Evolutionary conservation across 92 coral and sea anemone species (phyloP).

Genomic region (Scolanthus callimorphus): DNA sequence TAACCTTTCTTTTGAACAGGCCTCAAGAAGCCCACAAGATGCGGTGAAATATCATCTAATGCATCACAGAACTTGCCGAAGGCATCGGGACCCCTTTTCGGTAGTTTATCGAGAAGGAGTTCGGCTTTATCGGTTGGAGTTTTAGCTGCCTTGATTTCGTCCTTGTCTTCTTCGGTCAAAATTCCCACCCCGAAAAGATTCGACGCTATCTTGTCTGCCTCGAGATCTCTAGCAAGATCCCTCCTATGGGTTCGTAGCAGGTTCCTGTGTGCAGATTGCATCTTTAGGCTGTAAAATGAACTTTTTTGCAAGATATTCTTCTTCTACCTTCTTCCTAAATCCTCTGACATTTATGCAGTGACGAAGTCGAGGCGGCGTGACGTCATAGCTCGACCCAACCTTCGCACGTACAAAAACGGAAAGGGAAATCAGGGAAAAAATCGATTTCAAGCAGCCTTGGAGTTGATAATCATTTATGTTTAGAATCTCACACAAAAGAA

Average conservation of each 20-base stretch:
- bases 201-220: constrained; percentile 70
- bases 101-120: constrained; percentile 39
- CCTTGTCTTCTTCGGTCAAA: constrained; percentile 54
- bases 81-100: constrained; percentile 71
- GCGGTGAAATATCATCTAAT: constrained; percentile 61
- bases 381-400: too few species aligned
- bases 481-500: too few species aligned
- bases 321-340: not conserved
- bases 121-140: constrained; percentile 53
- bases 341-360: not conserved
- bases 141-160: constrained; percentile 29
- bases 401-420: too few species aligned
- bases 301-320: not conserved
- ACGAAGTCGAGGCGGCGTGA: not conserved
- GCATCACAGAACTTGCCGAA: constrained; percentile 66
- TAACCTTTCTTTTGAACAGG: not conserved
- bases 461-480: too few species aligned
- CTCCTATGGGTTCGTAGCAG: constrained; percentile 45
- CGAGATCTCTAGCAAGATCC: constrained; percentile 54
- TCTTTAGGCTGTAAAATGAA: constrained; percentile 1
- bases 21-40: constrained; percentile 34
- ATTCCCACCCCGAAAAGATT: constrained; percentile 54
- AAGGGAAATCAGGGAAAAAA: too few species aligned
- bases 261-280: constrained; percentile 64
- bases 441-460: too few species aligned